Evolutionary conservation across 2,797 vertebrate genomes (phyloP).

Genomic region (Rhinophrynus dorsalis): DNA sequence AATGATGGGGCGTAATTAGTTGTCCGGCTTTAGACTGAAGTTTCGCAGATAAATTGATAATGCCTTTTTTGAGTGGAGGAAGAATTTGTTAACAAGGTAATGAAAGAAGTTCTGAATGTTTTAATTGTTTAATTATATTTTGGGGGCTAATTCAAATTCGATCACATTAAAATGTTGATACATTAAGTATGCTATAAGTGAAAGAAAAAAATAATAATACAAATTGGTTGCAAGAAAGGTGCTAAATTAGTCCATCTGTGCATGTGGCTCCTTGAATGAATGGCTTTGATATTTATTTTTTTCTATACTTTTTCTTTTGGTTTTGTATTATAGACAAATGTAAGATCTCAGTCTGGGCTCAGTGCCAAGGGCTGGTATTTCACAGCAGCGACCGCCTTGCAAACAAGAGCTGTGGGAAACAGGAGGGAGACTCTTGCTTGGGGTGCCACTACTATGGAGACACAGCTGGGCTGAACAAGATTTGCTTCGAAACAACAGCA

Average conservation of each 20-base stretch:
- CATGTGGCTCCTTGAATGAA: slow-evolving; percentile 72
- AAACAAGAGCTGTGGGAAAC: slow-evolving; percentile 81
- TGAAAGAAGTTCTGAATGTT: slow-evolving; percentile 67
- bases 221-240: slow-evolving; percentile 75
- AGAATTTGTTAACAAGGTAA: slow-evolving; percentile 66
- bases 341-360: slow-evolving; percentile 87
- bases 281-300: slow-evolving; percentile 56
- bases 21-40: slow-evolving; percentile 59
- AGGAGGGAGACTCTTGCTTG: slow-evolving; percentile 76
- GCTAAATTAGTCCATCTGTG: slow-evolving; percentile 79
- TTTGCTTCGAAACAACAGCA: slow-evolving; percentile 79
- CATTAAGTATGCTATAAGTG: background rate
- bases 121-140: slow-evolving; percentile 55
- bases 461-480: slow-evolving; percentile 90
- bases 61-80: slow-evolving; percentile 56
- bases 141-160: background rate
- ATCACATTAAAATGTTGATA: background rate
- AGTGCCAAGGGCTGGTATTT: slow-evolving; percentile 87
- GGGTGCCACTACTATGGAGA: slow-evolving; percentile 93
- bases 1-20: slow-evolving; percentile 68
- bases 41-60: slow-evolving; percentile 55
- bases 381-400: slow-evolving; percentile 81
- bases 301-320: slow-evolving; percentile 58
- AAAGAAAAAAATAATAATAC: slow-evolving; percentile 58
- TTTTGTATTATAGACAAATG: slow-evolving; percentile 87